Conservation (phyloP, 1,140 invertebrate genomes). For the Halictus rubicundus region DNA sequence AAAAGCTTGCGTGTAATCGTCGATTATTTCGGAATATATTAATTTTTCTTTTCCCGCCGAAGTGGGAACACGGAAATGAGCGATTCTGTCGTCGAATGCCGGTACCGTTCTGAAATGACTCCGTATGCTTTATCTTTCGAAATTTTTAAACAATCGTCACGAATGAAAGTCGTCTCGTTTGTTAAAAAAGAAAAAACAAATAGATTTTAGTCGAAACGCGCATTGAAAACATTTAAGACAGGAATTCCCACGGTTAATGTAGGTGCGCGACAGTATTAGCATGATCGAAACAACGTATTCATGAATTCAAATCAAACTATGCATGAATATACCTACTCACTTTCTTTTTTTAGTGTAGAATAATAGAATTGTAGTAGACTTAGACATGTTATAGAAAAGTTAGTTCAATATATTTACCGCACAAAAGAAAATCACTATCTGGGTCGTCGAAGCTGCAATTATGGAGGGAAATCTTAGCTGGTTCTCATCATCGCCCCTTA, state of each 20-base stretch:
- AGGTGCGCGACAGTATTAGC: background rate
- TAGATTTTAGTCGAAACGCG: too few relatives aligned
- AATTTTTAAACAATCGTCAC: background rate
- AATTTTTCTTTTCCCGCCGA: background rate
- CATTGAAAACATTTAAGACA: background rate
- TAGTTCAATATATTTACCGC: constrained; percentile 22
- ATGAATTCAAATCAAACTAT: background rate
- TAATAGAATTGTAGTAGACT: constrained; percentile 8
- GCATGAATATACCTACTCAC: background rate
- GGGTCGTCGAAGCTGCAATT: constrained; percentile 52
- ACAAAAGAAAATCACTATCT: constrained; percentile 41
- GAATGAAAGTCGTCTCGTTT: constrained; percentile 16
- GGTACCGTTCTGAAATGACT: background rate
- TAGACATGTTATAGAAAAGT: constrained; percentile 7
- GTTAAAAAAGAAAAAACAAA: background rate
- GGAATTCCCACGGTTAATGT: background rate
- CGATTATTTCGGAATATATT: background rate
- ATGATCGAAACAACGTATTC: background rate
- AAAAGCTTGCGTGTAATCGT: background rate
- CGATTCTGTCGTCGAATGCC: background rate
- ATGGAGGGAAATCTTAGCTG: constrained; percentile 66
- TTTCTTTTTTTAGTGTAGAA: background rate
- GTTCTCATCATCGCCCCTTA: constrained; percentile 43
- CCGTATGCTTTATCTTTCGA: background rate
- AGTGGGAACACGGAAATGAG: background rate